A percentile compares a stretch with the other conserved stretches of the same genome.
These are phyloP conservation scores for Anguilla marmorata DNA, from an alignment of 2,797 vertebrate genomes.

Conservation along the genomic window DNA sequence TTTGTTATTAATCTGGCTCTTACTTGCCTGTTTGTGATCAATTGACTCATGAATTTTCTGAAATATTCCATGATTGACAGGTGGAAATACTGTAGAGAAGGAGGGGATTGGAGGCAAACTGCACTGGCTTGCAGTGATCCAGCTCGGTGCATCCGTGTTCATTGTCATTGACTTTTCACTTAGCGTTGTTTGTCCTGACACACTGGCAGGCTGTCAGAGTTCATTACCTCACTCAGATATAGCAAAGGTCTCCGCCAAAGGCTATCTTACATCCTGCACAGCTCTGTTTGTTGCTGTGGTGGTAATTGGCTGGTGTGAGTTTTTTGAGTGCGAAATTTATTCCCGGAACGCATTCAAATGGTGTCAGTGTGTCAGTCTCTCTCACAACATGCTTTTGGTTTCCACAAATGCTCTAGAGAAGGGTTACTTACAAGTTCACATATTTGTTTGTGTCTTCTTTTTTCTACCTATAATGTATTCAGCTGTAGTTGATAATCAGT, in stretches of 20 bases:
- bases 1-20: too few species aligned
- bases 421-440: not conserved
- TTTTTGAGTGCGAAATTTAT: conserved; percentile 7
- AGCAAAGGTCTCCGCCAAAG: conserved; percentile 37
- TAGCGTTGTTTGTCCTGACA: conserved; percentile 39
- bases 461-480: not conserved
- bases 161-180: conserved; percentile 42
- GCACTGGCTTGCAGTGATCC: conserved; percentile 25
- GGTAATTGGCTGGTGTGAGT: conserved; percentile 4
- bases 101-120: conserved; percentile 53
- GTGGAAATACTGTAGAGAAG: conserved; percentile 52
- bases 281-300: not conserved
- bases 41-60: not conserved
- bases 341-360: conserved; percentile 24
- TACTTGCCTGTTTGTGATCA: too few species aligned
- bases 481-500: not conserved
- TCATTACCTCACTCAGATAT: conserved; percentile 34
- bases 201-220: conserved; percentile 27
- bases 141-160: conserved; percentile 50
- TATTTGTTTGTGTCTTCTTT: not conserved
- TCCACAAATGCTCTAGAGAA: not conserved
- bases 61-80: not conserved
- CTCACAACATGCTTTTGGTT: conserved; percentile 6
- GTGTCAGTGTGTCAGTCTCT: conserved; percentile 20
- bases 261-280: conserved; percentile 19